These are phyloP conservation scores for Bellardia pandia DNA, from an alignment of 2,888 invertebrate genomes.

Conservation along the genomic window DNA sequence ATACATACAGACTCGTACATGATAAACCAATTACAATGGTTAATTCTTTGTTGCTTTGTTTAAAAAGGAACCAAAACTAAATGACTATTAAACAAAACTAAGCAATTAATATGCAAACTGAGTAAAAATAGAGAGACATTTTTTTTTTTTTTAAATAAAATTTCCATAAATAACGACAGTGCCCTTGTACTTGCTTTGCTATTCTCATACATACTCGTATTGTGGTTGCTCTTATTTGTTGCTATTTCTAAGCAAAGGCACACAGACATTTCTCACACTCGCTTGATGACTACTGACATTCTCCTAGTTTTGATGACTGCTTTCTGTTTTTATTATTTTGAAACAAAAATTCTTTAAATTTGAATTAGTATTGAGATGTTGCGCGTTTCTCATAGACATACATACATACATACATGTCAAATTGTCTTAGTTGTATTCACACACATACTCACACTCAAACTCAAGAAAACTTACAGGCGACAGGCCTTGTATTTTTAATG, in stretches of 20 bases:
- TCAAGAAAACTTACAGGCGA: not conserved
- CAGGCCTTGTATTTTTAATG: not conserved
- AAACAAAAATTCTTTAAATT: constrained; percentile 17
- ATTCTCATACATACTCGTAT: not conserved
- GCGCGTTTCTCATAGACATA: not conserved
- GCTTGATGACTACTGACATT: constrained; percentile 31
- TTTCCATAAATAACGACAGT: constrained; percentile 32
- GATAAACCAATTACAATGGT: constrained; percentile 43
- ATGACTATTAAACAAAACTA: constrained; percentile 19
- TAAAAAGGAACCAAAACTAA: not conserved
- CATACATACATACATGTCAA: not conserved
- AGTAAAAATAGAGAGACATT: constrained; percentile 25
- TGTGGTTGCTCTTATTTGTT: not conserved
- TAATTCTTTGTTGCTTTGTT: constrained; percentile 19
- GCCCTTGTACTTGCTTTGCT: constrained; percentile 36
- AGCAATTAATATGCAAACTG: constrained; percentile 59
- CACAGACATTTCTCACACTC: constrained; percentile 44
- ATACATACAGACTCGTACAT: too few species aligned
- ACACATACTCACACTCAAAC: not conserved
- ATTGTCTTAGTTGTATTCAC: constrained; percentile 15
- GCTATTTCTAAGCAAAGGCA: not conserved
- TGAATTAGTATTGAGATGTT: constrained; percentile 15
- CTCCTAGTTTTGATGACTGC: constrained; percentile 27
- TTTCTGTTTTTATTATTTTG: not conserved
- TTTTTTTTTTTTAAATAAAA: constrained; percentile 42